Percentiles rank a stretch among this genome's conserved stretches.
phyloP scores from a whole-genome alignment of 2,888 invertebrate genomes.

The Scaptomyza polygonia region DNA sequence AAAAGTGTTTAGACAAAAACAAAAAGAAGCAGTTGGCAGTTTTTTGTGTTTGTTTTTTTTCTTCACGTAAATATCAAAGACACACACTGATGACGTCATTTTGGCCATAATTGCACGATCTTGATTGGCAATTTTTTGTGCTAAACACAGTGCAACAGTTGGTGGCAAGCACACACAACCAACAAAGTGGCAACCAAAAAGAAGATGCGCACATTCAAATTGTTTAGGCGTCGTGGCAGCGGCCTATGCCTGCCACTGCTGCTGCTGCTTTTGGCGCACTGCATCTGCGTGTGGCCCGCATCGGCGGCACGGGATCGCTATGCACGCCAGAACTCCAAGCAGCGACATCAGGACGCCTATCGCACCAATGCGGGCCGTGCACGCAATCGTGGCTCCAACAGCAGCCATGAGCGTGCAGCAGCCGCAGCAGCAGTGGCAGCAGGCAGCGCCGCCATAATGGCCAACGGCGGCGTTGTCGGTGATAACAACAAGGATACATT shows the following conservation, averaged over 20 bases:
- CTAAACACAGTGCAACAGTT: conserved; percentile 7
- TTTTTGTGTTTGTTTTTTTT: too few relatives aligned
- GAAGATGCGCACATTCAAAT: conserved; percentile 74
- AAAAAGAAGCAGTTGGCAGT: neutral
- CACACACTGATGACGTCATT: conserved; percentile 65
- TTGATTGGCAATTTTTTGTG: conserved; percentile 17
- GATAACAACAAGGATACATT: conserved; percentile 85
- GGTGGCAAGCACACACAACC: conserved; percentile 7
- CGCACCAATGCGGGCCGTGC: conserved; percentile 43
- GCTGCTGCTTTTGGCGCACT: conserved; percentile 75
- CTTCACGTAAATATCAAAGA: conserved; percentile 21
- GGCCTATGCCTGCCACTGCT: conserved; percentile 65
- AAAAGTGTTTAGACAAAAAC: conserved; percentile 30
- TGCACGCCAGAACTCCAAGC: conserved; percentile 69
- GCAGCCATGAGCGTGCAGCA: conserved; percentile 71
- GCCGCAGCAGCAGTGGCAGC: conserved; percentile 49
- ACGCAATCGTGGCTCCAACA: conserved; percentile 48
- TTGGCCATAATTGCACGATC: conserved; percentile 26
- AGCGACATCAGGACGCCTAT: conserved; percentile 58
- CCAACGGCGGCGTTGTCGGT: conserved; percentile 22
- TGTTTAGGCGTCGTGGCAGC: conserved; percentile 43
- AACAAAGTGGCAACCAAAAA: conserved; percentile 1
- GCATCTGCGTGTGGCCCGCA: conserved; percentile 70
- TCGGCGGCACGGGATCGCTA: conserved; percentile 74
- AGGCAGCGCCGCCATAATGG: conserved; percentile 8